A percentile compares a stretch with the other conserved stretches of the same genome.
phyloP scores from a whole-genome alignment of 2,888 invertebrate species.

The Latheticus oryzae region DNA sequence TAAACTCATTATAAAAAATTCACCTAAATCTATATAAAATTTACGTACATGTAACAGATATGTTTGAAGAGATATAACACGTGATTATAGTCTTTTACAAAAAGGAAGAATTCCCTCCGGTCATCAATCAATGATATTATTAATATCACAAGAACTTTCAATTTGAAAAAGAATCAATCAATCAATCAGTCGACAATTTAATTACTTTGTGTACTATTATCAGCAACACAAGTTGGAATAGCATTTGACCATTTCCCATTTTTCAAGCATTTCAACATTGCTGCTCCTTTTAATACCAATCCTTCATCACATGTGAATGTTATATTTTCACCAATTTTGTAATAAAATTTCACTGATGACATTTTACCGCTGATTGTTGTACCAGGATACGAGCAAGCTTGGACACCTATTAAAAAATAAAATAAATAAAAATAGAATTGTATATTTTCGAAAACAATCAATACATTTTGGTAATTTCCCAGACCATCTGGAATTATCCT shows the following conservation, averaged over 20 bases:
- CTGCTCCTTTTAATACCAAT: slow-evolving; percentile 78
- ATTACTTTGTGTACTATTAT: slow-evolving; percentile 24
- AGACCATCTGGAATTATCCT: slow-evolving; percentile 88
- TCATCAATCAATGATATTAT: slow-evolving; percentile 19
- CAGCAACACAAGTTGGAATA: slow-evolving; percentile 77
- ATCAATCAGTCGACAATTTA: slow-evolving; percentile 10
- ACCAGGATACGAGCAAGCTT: slow-evolving; percentile 89
- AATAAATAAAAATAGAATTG: neutral
- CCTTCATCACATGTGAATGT: slow-evolving; percentile 87
- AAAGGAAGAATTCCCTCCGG: neutral
- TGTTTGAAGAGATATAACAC: slow-evolving; percentile 11
- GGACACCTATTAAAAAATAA: slow-evolving; percentile 56
- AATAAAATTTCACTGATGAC: slow-evolving; percentile 89
- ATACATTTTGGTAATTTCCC: slow-evolving; percentile 86
- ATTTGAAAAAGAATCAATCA: slow-evolving; percentile 14
- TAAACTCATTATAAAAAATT: slow-evolving; percentile 29
- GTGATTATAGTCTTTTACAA: neutral
- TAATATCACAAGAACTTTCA: slow-evolving; percentile 21
- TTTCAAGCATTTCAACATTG: slow-evolving; percentile 82
- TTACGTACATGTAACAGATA: slow-evolving; percentile 34
- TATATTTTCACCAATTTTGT: slow-evolving; percentile 86
- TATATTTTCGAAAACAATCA: slow-evolving; percentile 1
- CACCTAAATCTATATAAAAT: slow-evolving; percentile 29
- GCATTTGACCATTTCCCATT: slow-evolving; percentile 90
- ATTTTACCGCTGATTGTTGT: slow-evolving; percentile 87